Conservation (phyloP, 2,797 vertebrate species). For the Triplophysa yarkandensis region DNA sequence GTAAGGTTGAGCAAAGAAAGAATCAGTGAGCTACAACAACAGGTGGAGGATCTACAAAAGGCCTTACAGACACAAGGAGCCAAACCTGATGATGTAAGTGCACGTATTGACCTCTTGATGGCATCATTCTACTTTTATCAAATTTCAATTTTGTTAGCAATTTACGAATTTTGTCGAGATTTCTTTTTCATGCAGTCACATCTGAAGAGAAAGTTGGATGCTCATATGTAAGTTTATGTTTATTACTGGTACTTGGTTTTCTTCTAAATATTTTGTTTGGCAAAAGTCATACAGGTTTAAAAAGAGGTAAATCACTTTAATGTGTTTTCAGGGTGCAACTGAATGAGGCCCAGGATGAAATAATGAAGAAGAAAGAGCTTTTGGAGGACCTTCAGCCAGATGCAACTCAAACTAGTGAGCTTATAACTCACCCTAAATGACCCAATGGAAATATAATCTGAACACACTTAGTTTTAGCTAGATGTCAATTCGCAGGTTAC, state of each 20-base stretch:
- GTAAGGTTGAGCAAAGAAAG: conserved; percentile 84
- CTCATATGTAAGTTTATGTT: conserved; percentile 91
- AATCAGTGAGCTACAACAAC: conserved; percentile 86
- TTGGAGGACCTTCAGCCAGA: conserved; percentile 95
- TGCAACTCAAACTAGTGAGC: conserved; percentile 84
- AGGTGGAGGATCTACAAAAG: conserved; percentile 94
- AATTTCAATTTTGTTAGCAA: no score
- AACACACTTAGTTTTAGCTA: not conserved
- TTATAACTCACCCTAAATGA: not conserved
- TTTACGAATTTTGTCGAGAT: no score
- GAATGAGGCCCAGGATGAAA: conserved; percentile 93
- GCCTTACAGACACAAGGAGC: conserved; percentile 89
- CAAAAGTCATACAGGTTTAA: no score
- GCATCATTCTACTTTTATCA: not conserved
- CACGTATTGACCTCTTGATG: not conserved
- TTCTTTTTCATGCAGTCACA: conserved; percentile 81
- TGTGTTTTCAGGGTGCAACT: conserved; percentile 84
- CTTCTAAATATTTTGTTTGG: not conserved
- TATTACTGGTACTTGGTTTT: not conserved
- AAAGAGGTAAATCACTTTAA: no score
- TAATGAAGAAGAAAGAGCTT: conserved; percentile 95
- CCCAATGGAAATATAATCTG: no score
- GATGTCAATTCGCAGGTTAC: not conserved
- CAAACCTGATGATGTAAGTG: conserved; percentile 89
- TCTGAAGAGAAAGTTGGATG: conserved; percentile 91